phyloP scores from a whole-genome alignment of 30 jellyfish, hydroid and myxozoan genomes.

The Morbakka virulenta region DNA sequence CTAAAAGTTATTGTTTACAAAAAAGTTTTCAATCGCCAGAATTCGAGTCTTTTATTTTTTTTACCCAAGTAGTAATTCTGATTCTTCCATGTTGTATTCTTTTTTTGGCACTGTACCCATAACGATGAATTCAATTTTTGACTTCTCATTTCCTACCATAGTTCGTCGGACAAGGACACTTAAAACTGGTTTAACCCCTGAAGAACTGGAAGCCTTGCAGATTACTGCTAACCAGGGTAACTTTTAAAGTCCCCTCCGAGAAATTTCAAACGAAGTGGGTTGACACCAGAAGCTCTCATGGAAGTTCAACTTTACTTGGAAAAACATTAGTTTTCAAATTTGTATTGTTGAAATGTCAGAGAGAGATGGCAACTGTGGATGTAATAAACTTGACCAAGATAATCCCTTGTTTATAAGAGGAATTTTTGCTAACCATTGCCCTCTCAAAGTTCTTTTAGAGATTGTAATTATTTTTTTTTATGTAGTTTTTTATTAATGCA shows the following conservation, averaged over 20 bases:
- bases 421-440: not conserved
- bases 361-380: not conserved
- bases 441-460: not conserved
- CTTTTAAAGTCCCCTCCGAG: too few species aligned
- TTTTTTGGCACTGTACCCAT: too few species aligned
- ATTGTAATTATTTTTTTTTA: not conserved
- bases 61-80: not conserved
- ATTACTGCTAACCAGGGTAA: conserved; percentile 47
- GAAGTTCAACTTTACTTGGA: too few species aligned
- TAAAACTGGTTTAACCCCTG: conserved; percentile 92
- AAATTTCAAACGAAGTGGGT: too few species aligned
- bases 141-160: conserved; percentile 3
- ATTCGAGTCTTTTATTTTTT: too few species aligned
- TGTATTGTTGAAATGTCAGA: too few species aligned
- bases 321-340: too few species aligned
- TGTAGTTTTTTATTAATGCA: too few species aligned
- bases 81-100: not conserved
- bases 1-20: too few species aligned
- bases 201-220: conserved; percentile 87
- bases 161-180: conserved; percentile 97
- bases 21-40: too few species aligned
- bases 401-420: not conserved
- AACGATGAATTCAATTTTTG: too few species aligned
- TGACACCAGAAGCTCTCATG: too few species aligned
- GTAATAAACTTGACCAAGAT: not conserved